Evolutionary conservation across 1,140 invertebrate species (phyloP).

Genomic region (Dreissena polymorpha): DNA sequence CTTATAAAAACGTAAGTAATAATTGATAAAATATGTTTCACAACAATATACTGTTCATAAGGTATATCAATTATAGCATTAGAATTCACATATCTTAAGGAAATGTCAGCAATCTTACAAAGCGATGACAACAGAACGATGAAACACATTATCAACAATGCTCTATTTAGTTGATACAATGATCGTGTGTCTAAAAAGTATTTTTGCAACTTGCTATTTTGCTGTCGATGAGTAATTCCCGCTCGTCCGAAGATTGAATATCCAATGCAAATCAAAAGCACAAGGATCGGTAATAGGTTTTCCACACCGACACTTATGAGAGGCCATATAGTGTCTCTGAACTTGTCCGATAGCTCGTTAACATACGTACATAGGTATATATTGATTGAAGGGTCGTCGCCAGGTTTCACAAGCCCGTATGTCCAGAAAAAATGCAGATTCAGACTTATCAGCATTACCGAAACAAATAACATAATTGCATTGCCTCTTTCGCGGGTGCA

Average conservation of each 20-base stretch:
- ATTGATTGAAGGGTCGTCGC: conserved; percentile 42
- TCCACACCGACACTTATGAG: conserved; percentile 64
- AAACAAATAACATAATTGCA: conserved; percentile 72
- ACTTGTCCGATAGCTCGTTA: conserved; percentile 66
- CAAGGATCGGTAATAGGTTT: conserved; percentile 67
- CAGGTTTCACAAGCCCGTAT: conserved; percentile 64
- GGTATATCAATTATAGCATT: conserved; percentile 42
- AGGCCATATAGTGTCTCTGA: conserved; percentile 70
- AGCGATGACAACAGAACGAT: conserved; percentile 33
- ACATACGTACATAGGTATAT: conserved; percentile 59
- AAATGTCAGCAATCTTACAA: conserved; percentile 5
- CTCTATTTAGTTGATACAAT: conserved; percentile 62
- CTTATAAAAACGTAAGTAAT: conserved; percentile 63
- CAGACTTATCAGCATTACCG: conserved; percentile 73
- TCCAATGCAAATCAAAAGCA: conserved; percentile 53
- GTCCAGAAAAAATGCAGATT: conserved; percentile 79
- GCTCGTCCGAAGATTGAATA: conserved; percentile 23
- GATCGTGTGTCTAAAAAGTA: conserved; percentile 73
- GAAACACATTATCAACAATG: conserved; percentile 57
- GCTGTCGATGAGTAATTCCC: background rate
- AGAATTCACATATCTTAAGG: background rate
- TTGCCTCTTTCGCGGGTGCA: no score
- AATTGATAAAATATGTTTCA: background rate
- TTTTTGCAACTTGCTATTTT: conserved; percentile 61
- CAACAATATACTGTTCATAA: conserved; percentile 24